Evolutionary conservation across 2,888 invertebrate genomes (phyloP).

Genomic region (Acanthoscelides obtectus): DNA sequence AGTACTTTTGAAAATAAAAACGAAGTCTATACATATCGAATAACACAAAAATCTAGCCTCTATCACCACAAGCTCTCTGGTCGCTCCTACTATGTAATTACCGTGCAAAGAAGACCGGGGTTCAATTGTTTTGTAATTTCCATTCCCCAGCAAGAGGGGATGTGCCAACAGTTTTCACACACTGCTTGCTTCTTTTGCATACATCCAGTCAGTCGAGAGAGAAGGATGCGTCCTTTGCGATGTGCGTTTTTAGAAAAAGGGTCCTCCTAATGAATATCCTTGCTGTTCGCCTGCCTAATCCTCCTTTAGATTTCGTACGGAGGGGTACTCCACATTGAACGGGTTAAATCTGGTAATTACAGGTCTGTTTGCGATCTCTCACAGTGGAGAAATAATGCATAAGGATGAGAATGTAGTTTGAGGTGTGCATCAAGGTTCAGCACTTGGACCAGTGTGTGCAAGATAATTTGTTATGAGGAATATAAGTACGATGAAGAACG

Average conservation of each 20-base stretch:
- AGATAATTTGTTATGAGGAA: too few species aligned
- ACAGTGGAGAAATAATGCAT: too few species aligned
- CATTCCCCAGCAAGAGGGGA: conserved; percentile 9
- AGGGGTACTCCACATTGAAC: conserved; percentile 6
- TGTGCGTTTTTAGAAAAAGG: conserved; percentile 19
- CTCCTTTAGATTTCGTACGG: conserved; percentile 26
- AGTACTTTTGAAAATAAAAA: too few species aligned
- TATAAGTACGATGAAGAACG: too few species aligned
- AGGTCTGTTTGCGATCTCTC: conserved; percentile 11
- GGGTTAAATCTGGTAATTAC: conserved; percentile 29
- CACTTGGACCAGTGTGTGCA: too few species aligned
- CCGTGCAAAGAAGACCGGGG: conserved; percentile 4
- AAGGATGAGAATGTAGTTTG: too few species aligned
- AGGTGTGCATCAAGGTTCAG: too few species aligned
- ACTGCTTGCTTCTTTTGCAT: conserved; percentile 21
- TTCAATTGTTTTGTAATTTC: conserved; percentile 19
- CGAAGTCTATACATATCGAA: too few species aligned
- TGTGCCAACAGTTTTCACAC: conserved; percentile 16
- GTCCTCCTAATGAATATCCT: conserved; percentile 38
- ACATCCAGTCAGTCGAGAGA: conserved; percentile 4
- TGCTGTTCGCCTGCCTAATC: conserved; percentile 39
- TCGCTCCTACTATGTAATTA: not conserved
- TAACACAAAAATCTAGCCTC: not conserved
- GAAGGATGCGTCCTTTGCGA: conserved; percentile 2
- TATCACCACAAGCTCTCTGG: not conserved